Evolutionary conservation across 2,888 invertebrate species (phyloP).

Genomic region (Ormyrus pomaceus): DNA sequence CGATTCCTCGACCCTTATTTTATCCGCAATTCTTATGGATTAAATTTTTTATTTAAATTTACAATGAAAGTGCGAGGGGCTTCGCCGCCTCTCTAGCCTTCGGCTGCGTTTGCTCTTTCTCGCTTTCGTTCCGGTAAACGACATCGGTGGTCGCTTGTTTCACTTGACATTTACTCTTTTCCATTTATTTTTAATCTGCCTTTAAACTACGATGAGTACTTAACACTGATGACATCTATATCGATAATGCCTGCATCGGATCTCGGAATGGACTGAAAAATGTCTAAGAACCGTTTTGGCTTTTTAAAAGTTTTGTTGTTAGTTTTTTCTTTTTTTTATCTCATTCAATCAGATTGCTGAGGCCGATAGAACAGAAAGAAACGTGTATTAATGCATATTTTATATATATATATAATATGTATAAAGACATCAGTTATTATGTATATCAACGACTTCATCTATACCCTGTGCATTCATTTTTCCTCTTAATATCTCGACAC

Average conservation of each 20-base stretch:
- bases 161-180: neutral
- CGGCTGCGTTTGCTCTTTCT: neutral
- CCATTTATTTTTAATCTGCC: slow-evolving; percentile 17
- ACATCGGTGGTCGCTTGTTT: slow-evolving; percentile 8
- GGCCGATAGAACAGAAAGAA: slow-evolving; percentile 74
- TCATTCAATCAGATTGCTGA: slow-evolving; percentile 65
- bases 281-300: slow-evolving; percentile 69
- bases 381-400: slow-evolving; percentile 58
- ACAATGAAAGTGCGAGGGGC: slow-evolving; percentile 39
- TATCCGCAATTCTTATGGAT: slow-evolving; percentile 60
- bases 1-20: slow-evolving; percentile 2
- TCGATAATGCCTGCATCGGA: slow-evolving; percentile 57
- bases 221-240: slow-evolving; percentile 72
- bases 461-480: slow-evolving; percentile 73
- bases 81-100: slow-evolving; percentile 54
- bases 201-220: slow-evolving; percentile 58
- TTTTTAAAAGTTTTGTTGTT: slow-evolving; percentile 61
- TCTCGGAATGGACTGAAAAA: slow-evolving; percentile 70
- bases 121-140: neutral
- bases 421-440: slow-evolving; percentile 73
- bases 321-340: slow-evolving; percentile 51
- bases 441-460: slow-evolving; percentile 75
- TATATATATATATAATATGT: slow-evolving; percentile 65
- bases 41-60: slow-evolving; percentile 62
- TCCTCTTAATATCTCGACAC: slow-evolving; percentile 73